Conservation (phyloP, 2,888 invertebrate species). For the Flexamia atlantica region DNA sequence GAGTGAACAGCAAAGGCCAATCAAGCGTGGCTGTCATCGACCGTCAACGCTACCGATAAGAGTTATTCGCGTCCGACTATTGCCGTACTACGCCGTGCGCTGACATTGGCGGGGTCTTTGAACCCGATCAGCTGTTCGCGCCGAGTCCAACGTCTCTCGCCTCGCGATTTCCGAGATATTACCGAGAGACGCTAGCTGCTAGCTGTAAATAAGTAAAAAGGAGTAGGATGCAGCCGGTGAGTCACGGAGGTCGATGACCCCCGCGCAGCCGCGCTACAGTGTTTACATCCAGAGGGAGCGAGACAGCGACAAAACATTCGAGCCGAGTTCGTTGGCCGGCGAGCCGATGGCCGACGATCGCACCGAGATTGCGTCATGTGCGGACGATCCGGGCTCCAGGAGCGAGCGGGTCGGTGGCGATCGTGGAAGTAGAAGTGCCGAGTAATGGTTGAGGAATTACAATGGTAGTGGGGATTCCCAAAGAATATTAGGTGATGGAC, state of each 20-base stretch:
- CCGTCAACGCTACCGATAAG: neutral
- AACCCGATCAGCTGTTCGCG: slow-evolving; percentile 19
- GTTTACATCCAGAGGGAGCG: slow-evolving; percentile 54
- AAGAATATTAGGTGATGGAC: too few relatives aligned
- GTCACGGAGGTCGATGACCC: neutral
- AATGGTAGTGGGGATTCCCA: too few relatives aligned
- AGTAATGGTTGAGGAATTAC: too few relatives aligned
- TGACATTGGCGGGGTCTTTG: neutral
- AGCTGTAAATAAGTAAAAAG: slow-evolving; percentile 33
- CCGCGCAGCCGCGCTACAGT: slow-evolving; percentile 37
- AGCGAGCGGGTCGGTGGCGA: too few relatives aligned
- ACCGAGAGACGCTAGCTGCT: neutral
- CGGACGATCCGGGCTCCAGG: too few relatives aligned
- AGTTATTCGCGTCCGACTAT: neutral
- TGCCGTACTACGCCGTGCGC: neutral
- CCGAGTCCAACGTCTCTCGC: neutral
- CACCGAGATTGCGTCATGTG: neutral
- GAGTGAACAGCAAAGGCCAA: neutral
- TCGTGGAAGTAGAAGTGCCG: too few relatives aligned
- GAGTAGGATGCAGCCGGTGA: slow-evolving; percentile 48
- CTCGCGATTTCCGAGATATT: slow-evolving; percentile 34
- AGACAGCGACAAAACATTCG: slow-evolving; percentile 42
- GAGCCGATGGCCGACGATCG: slow-evolving; percentile 4
- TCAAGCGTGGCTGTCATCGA: neutral
- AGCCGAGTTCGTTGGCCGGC: slow-evolving; percentile 42